A percentile compares a stretch with the other conserved stretches of the same genome.
These are phyloP conservation scores for Crocodylus rhombifer DNA, from an alignment of 2,797 vertebrate genomes.

Conservation along the genomic window DNA sequence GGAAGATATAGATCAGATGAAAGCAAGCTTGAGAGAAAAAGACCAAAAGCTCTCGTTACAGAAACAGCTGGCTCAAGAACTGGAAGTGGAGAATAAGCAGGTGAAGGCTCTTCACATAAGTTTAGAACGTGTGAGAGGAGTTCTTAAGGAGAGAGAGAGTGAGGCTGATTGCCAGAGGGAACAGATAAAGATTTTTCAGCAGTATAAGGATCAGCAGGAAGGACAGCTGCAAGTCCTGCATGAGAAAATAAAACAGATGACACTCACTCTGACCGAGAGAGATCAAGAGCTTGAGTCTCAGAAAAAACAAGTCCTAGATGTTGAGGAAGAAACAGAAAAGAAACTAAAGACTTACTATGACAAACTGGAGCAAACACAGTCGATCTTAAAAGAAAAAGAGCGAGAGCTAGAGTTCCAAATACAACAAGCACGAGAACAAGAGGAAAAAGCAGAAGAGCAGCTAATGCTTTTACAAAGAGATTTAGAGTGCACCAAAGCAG, in stretches of 20 bases:
- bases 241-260: conserved; percentile 69
- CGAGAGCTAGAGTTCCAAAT: conserved; percentile 59
- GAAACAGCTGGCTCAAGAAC: conserved; percentile 62
- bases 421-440: conserved; percentile 36
- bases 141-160: conserved; percentile 77
- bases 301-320: conserved; percentile 65
- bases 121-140: conserved; percentile 75
- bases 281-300: conserved; percentile 78
- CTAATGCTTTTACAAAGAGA: conserved; percentile 31
- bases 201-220: conserved; percentile 72
- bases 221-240: conserved; percentile 63
- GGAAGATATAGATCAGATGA: conserved; percentile 73
- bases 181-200: conserved; percentile 70
- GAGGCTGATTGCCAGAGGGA: conserved; percentile 75
- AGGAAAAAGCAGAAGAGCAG: conserved; percentile 54
- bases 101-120: conserved; percentile 59
- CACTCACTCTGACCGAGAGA: conserved; percentile 73
- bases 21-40: conserved; percentile 71
- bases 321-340: conserved; percentile 44
- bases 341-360: conserved; percentile 58
- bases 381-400: conserved; percentile 63
- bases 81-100: conserved; percentile 51
- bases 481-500: conserved; percentile 32
- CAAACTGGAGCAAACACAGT: conserved; percentile 68
- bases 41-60: conserved; percentile 70